Base-by-base conservation (phyloP, 2,888 invertebrate species). In the Phaonia tiefii region DNA sequence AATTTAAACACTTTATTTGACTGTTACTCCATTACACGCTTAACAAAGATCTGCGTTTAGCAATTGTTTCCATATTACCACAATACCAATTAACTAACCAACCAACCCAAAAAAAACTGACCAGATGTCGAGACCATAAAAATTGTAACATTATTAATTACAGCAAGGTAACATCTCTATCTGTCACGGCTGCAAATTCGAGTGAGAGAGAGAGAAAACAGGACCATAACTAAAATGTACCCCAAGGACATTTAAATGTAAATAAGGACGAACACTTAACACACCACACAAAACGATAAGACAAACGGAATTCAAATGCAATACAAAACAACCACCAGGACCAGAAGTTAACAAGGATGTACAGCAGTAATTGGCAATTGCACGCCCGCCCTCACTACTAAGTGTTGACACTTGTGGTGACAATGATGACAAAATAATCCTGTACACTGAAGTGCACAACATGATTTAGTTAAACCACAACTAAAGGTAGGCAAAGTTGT, bases 341-440 rank as follows among this genome's bases (percentile, higher is more conserved):
- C 15, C 15, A 22, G 44, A 49, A 25, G 26, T 22, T 17, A 25
- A 46, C 20, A 69, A 25, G 25, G 44, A 25, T 8, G 70, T 60
- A 72, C 83, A 49, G n/a, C n/a, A n/a, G n/a, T 85, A 87, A 86
- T 83, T 83, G 81, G 71, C 81, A 74, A 67, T 76, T 72, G 51
- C 69, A 80, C 78, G 82, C 80, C 71, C 78, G 82, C 80, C 71
- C 71, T 70, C 54, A 39, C 54, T 31, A 54, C 79, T 67, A 70
- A 65, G 60, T 82, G 84, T 79, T 82, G 83, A 83, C 81, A 84
- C 83, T 83, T 80, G 85, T 80, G 84, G 83, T 82, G 83, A 84
- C 84, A 81, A 84, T 84, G 84, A 86, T 85, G 84, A 84, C 85
- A 84, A 85, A 84, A 85, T 79, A 83, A 83, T 80, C 79, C 74